These are phyloP conservation scores for Epicauta chinensis DNA, from an alignment of 1,140 invertebrate genomes.

Conservation along the genomic window DNA sequence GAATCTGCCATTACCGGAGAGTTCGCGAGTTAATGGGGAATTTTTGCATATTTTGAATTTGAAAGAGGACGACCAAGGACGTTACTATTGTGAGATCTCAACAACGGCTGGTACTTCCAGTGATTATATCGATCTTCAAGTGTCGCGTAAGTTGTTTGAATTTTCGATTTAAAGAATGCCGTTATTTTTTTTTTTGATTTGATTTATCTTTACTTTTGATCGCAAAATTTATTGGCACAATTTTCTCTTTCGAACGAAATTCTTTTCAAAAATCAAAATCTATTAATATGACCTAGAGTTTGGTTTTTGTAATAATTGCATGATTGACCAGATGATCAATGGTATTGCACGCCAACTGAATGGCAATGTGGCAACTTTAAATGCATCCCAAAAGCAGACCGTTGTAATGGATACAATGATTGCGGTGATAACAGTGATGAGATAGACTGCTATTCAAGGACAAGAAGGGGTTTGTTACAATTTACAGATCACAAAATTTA, in stretches of 20 bases:
- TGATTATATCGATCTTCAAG: constrained; percentile 61
- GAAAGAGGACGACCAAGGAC: constrained; percentile 56
- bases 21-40: constrained; percentile 42
- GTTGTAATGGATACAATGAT: constrained; percentile 63
- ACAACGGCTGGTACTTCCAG: constrained; percentile 46
- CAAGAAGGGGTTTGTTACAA: constrained; percentile 36
- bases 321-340: constrained; percentile 24
- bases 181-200: not conserved
- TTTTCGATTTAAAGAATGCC: not conserved
- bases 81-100: constrained; percentile 61
- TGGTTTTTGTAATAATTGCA: constrained; percentile 25
- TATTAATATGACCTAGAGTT: not conserved
- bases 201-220: not conserved
- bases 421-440: constrained; percentile 69
- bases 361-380: constrained; percentile 56
- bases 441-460: constrained; percentile 51
- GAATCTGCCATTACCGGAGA: constrained; percentile 43
- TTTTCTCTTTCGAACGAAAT: too few relatives aligned
- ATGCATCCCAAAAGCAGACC: constrained; percentile 54
- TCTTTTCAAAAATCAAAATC: not conserved
- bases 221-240: not conserved
- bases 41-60: constrained; percentile 48
- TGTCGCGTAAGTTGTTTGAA: constrained; percentile 61
- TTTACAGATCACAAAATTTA: too few relatives aligned
- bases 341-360: constrained; percentile 43